phyloP scores from a whole-genome alignment of 2,888 invertebrate genomes.

The Athalia circularis region DNA sequence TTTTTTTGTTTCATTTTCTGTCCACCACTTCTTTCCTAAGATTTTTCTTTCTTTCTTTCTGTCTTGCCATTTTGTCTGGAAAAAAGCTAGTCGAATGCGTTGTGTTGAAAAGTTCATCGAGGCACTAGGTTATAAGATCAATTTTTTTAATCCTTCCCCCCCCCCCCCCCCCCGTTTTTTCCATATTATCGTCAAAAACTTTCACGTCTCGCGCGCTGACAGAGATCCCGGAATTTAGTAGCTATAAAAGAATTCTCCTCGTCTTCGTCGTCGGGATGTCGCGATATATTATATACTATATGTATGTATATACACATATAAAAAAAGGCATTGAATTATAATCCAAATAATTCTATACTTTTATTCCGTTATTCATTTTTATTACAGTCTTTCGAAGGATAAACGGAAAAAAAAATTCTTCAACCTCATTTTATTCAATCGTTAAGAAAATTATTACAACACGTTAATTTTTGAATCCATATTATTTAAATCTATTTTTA shows the following conservation, averaged over 20 bases:
- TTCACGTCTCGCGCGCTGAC: conserved; percentile 8
- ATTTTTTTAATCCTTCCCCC: background rate
- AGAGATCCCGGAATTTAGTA: conserved; percentile 7
- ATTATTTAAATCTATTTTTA: background rate
- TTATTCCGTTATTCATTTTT: background rate
- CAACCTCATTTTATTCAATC: background rate
- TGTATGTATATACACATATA: background rate
- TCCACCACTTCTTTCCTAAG: background rate
- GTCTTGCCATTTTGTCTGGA: background rate
- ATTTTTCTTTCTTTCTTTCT: background rate
- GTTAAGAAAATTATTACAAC: no score
- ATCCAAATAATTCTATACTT: background rate
- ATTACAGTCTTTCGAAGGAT: background rate
- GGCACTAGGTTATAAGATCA: conserved; percentile 24
- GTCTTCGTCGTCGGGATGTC: background rate
- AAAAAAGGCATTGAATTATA: background rate
- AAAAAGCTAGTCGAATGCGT: background rate
- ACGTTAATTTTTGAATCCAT: background rate
- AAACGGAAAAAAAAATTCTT: background rate
- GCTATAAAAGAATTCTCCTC: background rate
- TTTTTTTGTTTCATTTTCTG: no score
- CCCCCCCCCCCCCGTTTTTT: no score
- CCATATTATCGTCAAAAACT: conserved; percentile 12
- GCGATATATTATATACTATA: background rate
- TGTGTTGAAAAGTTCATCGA: background rate